These are phyloP conservation scores for Eupithecia vulgata DNA, from an alignment of 2,888 invertebrate species.

Conservation along the genomic window DNA sequence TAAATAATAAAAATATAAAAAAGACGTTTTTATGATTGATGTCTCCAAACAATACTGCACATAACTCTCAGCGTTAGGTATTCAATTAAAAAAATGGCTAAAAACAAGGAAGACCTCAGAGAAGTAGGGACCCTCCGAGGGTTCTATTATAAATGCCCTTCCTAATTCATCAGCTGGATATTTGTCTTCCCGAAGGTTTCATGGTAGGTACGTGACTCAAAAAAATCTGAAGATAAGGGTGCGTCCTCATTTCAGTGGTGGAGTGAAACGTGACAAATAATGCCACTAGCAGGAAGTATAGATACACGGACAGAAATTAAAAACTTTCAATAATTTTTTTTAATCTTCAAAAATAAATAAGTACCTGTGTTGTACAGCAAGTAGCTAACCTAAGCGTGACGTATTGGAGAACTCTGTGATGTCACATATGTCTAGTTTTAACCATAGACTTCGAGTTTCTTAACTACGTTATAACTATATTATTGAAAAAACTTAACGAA, in stretches of 20 bases:
- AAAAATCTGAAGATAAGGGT: conserved; percentile 30
- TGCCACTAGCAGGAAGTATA: no score
- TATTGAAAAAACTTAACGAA: no score
- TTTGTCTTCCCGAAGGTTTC: conserved; percentile 38
- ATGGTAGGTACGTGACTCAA: conserved; percentile 41
- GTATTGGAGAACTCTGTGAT: no score
- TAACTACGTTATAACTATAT: no score
- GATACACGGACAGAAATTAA: no score
- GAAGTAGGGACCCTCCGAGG: conserved; percentile 11
- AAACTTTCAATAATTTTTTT: no score
- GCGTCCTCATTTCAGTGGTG: neutral
- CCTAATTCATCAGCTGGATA: conserved; percentile 38
- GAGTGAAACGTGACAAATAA: neutral
- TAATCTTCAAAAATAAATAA: no score
- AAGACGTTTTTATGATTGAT: no score
- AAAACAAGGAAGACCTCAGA: conserved; percentile 6
- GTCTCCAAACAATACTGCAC: neutral
- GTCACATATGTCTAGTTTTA: no score
- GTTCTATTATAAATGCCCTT: conserved; percentile 37
- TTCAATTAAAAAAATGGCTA: neutral
- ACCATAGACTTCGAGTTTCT: no score
- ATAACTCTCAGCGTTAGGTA: neutral
- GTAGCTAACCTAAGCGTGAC: no score
- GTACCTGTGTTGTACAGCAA: no score
- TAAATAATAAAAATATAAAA: neutral